A percentile compares a stretch with the other conserved stretches of the same genome.
Conservation (phyloP, 2,113 vertebrate genomes). For the Petrocephalus zakoni region DNA sequence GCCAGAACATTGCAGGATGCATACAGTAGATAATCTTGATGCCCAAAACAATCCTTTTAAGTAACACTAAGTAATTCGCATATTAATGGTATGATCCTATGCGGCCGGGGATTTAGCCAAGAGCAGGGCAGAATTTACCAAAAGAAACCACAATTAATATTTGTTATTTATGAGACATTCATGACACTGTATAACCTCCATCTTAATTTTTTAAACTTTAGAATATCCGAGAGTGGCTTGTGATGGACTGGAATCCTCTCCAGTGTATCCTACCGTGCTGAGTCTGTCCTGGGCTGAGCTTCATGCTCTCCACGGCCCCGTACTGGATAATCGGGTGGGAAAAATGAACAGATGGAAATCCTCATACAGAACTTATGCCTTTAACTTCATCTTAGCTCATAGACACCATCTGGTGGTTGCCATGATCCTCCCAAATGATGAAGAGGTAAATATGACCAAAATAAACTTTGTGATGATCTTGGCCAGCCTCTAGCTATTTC, state of each 20-base stretch:
- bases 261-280: background rate
- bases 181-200: background rate
- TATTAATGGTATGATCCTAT: background rate
- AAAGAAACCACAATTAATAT: background rate
- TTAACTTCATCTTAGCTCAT: slow-evolving; percentile 1
- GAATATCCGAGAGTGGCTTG: background rate
- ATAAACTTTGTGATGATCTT: background rate
- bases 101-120: background rate
- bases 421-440: background rate
- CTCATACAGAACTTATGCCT: background rate
- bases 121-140: background rate
- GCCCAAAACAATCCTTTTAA: background rate
- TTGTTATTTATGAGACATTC: background rate
- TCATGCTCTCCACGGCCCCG: background rate
- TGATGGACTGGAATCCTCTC: background rate
- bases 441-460: background rate
- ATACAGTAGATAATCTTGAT: background rate
- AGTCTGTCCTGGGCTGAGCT: background rate
- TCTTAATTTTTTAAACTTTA: background rate
- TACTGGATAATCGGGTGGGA: background rate
- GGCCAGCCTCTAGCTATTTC: background rate
- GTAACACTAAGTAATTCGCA: background rate
- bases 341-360: background rate
- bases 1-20: background rate
- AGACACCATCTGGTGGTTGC: slow-evolving; percentile 9